Conservation (phyloP, 2,888 invertebrate genomes). For the Aleiodes alternator region DNA sequence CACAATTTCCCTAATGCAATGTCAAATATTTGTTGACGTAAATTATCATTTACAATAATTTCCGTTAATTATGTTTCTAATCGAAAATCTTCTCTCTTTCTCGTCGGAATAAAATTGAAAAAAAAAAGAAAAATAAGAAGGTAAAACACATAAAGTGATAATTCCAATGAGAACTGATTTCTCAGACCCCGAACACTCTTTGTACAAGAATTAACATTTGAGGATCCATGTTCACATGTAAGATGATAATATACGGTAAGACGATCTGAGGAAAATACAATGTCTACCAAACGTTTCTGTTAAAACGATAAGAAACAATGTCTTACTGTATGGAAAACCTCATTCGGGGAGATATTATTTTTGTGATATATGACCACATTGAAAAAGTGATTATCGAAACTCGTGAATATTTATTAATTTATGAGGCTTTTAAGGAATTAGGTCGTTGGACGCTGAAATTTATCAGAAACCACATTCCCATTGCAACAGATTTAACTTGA, state of each 20-base stretch:
- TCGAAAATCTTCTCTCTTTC: slow-evolving; percentile 4
- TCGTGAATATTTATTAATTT: background rate
- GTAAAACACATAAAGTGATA: background rate
- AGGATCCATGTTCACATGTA: slow-evolving; percentile 1
- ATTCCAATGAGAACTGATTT: background rate
- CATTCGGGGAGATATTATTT: background rate
- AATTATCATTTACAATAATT: background rate
- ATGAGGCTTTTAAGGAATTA: slow-evolving; percentile 18
- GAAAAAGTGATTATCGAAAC: slow-evolving; percentile 12
- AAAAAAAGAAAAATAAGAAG: too few relatives aligned
- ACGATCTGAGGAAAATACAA: slow-evolving; percentile 13
- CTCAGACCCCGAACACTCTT: slow-evolving; percentile 6
- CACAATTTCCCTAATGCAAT: slow-evolving; percentile 17
- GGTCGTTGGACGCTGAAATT: slow-evolving; percentile 28
- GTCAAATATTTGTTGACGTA: background rate
- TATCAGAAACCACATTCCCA: background rate
- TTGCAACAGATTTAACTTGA: background rate
- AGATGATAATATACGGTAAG: slow-evolving; percentile 8
- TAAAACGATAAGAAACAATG: background rate
- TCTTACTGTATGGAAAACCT: too few relatives aligned
- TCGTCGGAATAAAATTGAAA: background rate
- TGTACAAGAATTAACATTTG: background rate
- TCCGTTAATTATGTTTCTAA: background rate
- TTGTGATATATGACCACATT: slow-evolving; percentile 1
- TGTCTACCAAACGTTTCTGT: slow-evolving; percentile 16